Base-by-base conservation (phyloP, 1,140 invertebrate genomes). In the Ceratina calcarata region DNA sequence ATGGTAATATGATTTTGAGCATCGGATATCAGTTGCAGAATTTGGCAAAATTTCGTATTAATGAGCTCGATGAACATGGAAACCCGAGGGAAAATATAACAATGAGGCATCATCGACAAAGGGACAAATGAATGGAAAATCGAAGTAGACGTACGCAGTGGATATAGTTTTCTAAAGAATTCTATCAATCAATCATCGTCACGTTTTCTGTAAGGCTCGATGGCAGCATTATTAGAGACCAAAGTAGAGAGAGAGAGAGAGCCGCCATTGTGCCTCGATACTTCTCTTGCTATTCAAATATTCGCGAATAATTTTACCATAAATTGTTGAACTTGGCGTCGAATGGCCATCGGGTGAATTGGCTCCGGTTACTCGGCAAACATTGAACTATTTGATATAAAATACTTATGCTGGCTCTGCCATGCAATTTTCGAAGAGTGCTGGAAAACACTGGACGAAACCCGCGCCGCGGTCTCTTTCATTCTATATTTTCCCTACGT, bases 311-410 rank as follows among this genome's bases (percentile, higher is more conserved):
- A 91, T 89, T 88, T 89, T 86, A 86, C 75, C 81, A 88, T 90
- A 89, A 89, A 90, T 84, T 83, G 55, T 85, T 64, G 62, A 85
- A 89, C 78, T 88, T 89, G 87, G 86, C 85, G 86, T 84, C 75
- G 79, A 74, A 78, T 68, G 78, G 81, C 84, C 82, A 89, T 87
- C 87, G 78, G 83, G 78, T 86, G 79, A 88, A 91, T 88, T 89
- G 87, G 88, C 87, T 89, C 84, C 80, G 88, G 82, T 85, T 88
- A 77, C 84, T 86, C 78, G 76, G 77, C 82, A 82, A 88, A 85
- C 86, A 88, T 87, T 89, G 86, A 89, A 87, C 85, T 87, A 86
- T 88, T 88, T 89, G 84, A 88, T 86, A 86, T 86, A 87, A 88
- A 88, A 90, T 89, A 88, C 85, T 86, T 73, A 81, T 83, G 79